Evolutionary conservation across 2,797 vertebrate species (phyloP), one percentile per base, ranked within the genome.

Genomic region (Percopsis omiscomaycus): DNA sequence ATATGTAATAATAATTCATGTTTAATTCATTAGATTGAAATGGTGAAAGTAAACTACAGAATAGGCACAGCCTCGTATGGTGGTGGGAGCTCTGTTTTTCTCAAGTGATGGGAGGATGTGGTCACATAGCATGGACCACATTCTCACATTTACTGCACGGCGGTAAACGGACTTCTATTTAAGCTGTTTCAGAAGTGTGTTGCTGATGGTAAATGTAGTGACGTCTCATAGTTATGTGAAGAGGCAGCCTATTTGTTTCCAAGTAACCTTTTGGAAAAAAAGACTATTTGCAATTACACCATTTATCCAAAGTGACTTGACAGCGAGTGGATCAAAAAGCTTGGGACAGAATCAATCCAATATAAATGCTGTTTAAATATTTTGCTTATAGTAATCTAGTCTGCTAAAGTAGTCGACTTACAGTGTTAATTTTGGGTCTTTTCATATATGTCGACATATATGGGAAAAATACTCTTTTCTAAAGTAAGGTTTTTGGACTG

Each of bases 71-170:
- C 53, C 12, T 13, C 9, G 29, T 32, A 32, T 28, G 28, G 14
- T 1, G 13, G 13, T 55, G 55, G 37, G 29, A 3, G 15, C 80
- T 87, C 69, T 59, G 65, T 32, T 75, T 58, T 71, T 80, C 64
- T 74, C 64, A 69, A 72, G 29, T 51, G 68, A 68, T 42, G 64
- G 73, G 60, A 88, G 84, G 89, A 91, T 86, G 84, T 84, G 89
- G 87, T 86, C 30, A 53, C 53, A 27, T 62, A 54, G 61, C 49
- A 50, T 60, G 64, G 6, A 64, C 75, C 78, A 27, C 71, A 68
- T 57, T 71, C 51, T 64, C 57, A 69, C 68, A 71, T 74, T 77
- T 1, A 0, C 1, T 45, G 10, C 47, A 50, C 27, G 22, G 60
- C 64, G 58, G 5, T 48, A 70, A 60, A 45, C 14, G 60, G 32